Evolutionary conservation across 2,888 invertebrate species (phyloP), one percentile per base, ranked within the genome.

Genomic region (Pycnomerus fuliginosus): DNA sequence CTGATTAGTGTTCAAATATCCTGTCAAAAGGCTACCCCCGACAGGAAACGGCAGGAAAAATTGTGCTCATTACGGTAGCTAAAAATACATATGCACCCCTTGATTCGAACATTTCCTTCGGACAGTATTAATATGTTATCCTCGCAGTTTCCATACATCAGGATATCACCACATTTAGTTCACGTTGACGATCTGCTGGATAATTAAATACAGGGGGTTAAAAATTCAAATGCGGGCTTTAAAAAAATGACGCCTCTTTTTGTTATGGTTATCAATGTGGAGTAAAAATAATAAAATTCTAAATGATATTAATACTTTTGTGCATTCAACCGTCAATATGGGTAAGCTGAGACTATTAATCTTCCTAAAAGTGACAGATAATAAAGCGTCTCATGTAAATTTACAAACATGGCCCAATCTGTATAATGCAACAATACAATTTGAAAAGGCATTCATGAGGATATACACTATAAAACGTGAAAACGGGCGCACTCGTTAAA

Each of bases 41-140:
- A 58, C 64, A 61, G 64, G 66, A 65, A 65, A 62, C 60, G 53
- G 58, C 61, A 61, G 58, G 60, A 64, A 67, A 64, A 68, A 68
- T 69, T 61, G 65, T 62, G 48, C 69, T 69, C 68, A 68, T 69
- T 68, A 66, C 59, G 40, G 43, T 51, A 44, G 48, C 55, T 63
- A 67, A 66, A 67, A 68, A 70, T 69, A 68, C 66, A 68, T 69
- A 70, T 70, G 70, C 69, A 70, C 69, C 70, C 69, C 65, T 64
- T 67, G 61, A 68, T 69, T 67, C 62, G 65, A 64, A 65, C 66
- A 66, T 68, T 64, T 67, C 65, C 62, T 59, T 61, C 55, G 66
- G 67, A 68, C 69, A 68, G 64, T 61, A 64, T 66, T 68, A 69
- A 70, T 69, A 68, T 58, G 65, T 68, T 66, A 64, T 63, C 55